phyloP scores from a whole-genome alignment of 2,888 invertebrate species.

The Drosophila eohydei region DNA sequence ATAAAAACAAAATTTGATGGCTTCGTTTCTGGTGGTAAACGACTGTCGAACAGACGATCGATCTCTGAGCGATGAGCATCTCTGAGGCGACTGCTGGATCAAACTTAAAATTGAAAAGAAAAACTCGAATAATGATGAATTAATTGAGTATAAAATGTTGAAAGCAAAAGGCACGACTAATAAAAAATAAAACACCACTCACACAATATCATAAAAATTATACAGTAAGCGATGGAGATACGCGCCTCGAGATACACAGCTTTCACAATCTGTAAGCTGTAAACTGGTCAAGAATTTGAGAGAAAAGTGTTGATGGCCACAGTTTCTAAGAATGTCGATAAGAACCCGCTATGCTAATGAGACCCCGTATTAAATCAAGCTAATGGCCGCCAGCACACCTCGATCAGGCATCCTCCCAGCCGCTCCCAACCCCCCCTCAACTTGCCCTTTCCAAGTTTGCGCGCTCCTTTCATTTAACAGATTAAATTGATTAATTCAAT shows the following conservation, averaged over 20 bases:
- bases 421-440: neutral
- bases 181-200: constrained; percentile 56
- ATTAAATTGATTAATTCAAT: constrained; percentile 85
- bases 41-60: constrained; percentile 25
- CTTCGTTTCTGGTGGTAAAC: constrained; percentile 38
- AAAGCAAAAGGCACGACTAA: constrained; percentile 54
- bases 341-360: constrained; percentile 75
- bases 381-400: constrained; percentile 55
- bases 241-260: constrained; percentile 29
- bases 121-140: constrained; percentile 80
- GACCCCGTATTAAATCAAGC: constrained; percentile 66
- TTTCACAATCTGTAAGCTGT: constrained; percentile 45
- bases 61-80: constrained; percentile 20
- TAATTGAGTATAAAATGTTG: constrained; percentile 79
- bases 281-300: constrained; percentile 23
- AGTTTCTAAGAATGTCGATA: constrained; percentile 68
- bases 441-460: neutral
- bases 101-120: constrained; percentile 42
- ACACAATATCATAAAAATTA: constrained; percentile 81
- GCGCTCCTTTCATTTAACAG: constrained; percentile 71
- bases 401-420: constrained; percentile 36
- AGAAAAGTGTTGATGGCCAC: constrained; percentile 38
- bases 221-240: constrained; percentile 65
- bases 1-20: constrained; percentile 76
- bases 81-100: constrained; percentile 24